Percentiles rank a stretch among this genome's conserved stretches.
Evolutionary conservation across 2,888 invertebrate species (phyloP).

Genomic region (Arge pagana): DNA sequence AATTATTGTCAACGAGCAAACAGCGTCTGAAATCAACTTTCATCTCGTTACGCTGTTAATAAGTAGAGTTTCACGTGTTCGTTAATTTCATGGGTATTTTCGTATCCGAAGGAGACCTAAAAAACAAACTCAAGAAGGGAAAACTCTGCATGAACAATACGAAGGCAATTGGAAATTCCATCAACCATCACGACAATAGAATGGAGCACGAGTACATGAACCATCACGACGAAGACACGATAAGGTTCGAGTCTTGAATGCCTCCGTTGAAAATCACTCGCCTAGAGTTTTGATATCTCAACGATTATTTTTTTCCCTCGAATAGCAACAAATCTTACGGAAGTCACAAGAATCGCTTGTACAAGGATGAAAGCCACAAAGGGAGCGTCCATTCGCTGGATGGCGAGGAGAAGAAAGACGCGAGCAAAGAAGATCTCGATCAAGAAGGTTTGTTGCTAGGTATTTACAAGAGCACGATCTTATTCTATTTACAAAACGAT

Average conservation of each 20-base stretch:
- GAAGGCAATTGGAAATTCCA: constrained; percentile 77
- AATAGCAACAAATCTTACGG: constrained; percentile 88
- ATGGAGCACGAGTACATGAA: constrained; percentile 74
- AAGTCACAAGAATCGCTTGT: constrained; percentile 87
- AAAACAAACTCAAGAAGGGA: constrained; percentile 80
- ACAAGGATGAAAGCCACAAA: constrained; percentile 90
- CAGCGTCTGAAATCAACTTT: too few species aligned
- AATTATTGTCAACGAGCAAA: too few species aligned
- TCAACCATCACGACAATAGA: constrained; percentile 78
- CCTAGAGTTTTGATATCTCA: constrained; percentile 10
- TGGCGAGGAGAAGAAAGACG: constrained; percentile 83
- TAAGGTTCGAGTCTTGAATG: constrained; percentile 50
- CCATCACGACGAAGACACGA: constrained; percentile 66
- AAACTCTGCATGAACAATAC: constrained; percentile 81
- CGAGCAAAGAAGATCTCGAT: constrained; percentile 86
- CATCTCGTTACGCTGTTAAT: too few species aligned
- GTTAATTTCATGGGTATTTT: constrained; percentile 22
- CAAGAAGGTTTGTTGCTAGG: constrained; percentile 67
- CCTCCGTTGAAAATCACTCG: neutral
- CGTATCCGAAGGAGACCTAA: constrained; percentile 70
- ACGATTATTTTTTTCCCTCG: constrained; percentile 9
- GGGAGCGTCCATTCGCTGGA: constrained; percentile 85
- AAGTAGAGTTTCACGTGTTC: constrained; percentile 4
- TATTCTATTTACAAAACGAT: neutral
- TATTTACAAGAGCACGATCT: constrained; percentile 7